Evolutionary conservation across 2,113 vertebrate genomes (phyloP), one percentile per base, ranked within the genome.

Genomic region (Chloropsis cyanopogon): DNA sequence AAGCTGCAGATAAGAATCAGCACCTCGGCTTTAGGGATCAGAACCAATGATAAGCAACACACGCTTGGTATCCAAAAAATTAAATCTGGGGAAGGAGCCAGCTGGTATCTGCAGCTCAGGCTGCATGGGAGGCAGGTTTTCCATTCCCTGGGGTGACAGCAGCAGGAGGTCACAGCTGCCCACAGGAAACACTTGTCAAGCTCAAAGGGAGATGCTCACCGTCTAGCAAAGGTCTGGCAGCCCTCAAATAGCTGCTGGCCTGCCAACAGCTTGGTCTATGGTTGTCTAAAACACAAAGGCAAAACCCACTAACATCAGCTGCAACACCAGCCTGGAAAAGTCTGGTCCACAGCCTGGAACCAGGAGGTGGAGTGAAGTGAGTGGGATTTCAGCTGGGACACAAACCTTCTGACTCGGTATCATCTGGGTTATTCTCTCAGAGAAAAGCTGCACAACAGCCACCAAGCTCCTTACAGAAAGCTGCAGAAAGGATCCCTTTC

Each of bases 1-100:
- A 95, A 91, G 93, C 53, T 70, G 33, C 73, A 95, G 93, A 97
- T 96, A 95, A 93, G 72, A 96, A 94, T 97, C 93, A 95, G 94
- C 85, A 90, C 69, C 91, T 96, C 4, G 12, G 88, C 92, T 93
- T 83, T 90, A 78, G 90, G 91, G 77, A 95, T 95, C 89, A 93
- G 73, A 91, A 81, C 42, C 9, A 17, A 20, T 70, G 93, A 97
- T 95, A 95, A 97, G 92, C 54, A 91, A 68, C 61, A 88, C 44
- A 2, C 16, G 70, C 91, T 88, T 37, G 65, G 80, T 46, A 61
- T 95, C 94, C 93, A 95, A 91, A 91, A 71, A 81, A 50, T 46
- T 13, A n/a, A 61, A 86, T 64, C 12, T 2, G n/a, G 47, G n/a
- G 29, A 95, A 93, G 76, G 59, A 91, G 79, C 35, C 0, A 11